Evolutionary conservation across 2,888 invertebrate genomes (phyloP).

Genomic region (Periphyllus acericola): DNA sequence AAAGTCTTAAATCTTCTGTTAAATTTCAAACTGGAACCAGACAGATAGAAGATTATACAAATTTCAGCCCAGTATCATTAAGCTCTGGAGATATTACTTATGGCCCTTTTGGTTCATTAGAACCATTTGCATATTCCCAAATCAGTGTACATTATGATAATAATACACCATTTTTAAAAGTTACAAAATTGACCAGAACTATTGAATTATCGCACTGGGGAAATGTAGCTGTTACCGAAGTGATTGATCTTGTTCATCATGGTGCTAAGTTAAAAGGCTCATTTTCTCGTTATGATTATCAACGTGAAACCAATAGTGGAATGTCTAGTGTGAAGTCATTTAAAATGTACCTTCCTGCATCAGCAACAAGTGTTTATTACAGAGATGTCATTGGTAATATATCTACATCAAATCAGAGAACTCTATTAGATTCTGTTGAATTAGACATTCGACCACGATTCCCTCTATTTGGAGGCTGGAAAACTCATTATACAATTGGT

Average conservation of each 20-base stretch:
- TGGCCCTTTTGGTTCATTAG: conserved; percentile 86
- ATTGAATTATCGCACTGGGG: conserved; percentile 99
- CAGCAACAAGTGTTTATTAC: conserved; percentile 96
- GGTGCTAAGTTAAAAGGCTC: conserved; percentile 94
- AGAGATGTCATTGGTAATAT: conserved; percentile 98
- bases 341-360: conserved; percentile 78
- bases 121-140: conserved; percentile 73
- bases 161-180: conserved; percentile 95
- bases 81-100: conserved; percentile 85
- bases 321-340: conserved; percentile 92
- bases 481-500: conserved; percentile 94
- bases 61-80: conserved; percentile 81
- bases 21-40: conserved; percentile 80
- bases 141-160: conserved; percentile 93
- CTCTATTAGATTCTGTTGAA: conserved; percentile 91
- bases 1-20: conserved; percentile 82
- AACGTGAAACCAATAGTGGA: conserved; percentile 88
- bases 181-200: conserved; percentile 83
- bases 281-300: conserved; percentile 97
- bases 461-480: conserved; percentile 99
- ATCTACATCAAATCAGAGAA: conserved; percentile 92
- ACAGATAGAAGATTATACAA: conserved; percentile 84
- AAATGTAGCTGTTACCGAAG: conserved; percentile 96
- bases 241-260: conserved; percentile 88
- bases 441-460: conserved; percentile 95